Evolutionary conservation across 1,140 invertebrate species (phyloP).

Genomic region (Delia radicum): DNA sequence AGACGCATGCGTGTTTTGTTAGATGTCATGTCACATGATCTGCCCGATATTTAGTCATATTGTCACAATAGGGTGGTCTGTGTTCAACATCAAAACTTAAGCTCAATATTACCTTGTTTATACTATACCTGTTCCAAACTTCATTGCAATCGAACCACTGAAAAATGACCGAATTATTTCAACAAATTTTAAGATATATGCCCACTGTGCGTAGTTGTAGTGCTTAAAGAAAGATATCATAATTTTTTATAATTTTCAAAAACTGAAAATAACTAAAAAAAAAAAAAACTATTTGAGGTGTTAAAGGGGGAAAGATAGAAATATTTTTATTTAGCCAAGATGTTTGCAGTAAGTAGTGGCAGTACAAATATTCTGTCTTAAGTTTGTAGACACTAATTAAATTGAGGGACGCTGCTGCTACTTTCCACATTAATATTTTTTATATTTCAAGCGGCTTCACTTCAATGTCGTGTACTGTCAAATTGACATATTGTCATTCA

Average conservation of each 20-base stretch:
- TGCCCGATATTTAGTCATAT: too few species aligned
- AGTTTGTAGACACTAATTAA: not conserved
- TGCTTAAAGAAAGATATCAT: not conserved
- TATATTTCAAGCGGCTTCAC: not conserved
- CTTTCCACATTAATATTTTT: not conserved
- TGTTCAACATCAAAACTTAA: too few species aligned
- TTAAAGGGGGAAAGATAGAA: not conserved
- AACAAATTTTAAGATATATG: too few species aligned
- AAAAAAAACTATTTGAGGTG: not conserved
- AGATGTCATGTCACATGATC: too few species aligned
- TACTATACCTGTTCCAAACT: too few species aligned
- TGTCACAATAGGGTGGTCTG: too few species aligned
- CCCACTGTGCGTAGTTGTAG: too few species aligned
- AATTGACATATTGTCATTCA: conserved; percentile 30
- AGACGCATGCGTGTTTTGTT: too few species aligned
- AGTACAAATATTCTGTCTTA: too few species aligned
- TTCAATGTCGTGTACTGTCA: conserved; percentile 13
- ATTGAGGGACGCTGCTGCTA: not conserved
- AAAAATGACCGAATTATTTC: too few species aligned
- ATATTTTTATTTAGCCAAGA: conserved; percentile 27
- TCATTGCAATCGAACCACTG: not conserved
- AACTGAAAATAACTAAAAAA: not conserved
- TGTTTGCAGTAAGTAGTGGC: not conserved
- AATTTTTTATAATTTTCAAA: not conserved
- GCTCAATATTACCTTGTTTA: too few species aligned